Percentiles rank a stretch among this genome's conserved stretches.
Conservation (phyloP, 2,888 invertebrate species). For the Melieria picta region DNA sequence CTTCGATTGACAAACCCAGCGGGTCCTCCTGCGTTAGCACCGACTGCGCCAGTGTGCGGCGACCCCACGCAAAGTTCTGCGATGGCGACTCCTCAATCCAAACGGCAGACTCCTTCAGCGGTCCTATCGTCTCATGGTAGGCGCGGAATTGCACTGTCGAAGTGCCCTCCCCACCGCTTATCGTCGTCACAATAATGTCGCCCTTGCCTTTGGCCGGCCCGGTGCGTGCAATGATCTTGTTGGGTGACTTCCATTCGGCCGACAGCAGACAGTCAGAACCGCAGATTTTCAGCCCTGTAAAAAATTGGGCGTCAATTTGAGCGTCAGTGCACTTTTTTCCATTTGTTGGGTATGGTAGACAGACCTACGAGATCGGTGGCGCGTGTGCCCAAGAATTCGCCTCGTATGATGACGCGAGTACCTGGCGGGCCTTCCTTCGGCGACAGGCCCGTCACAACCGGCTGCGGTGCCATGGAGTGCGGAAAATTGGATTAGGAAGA, state of each 20-base stretch:
- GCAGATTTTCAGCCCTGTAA: constrained; percentile 88
- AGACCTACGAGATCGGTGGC: constrained; percentile 87
- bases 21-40: constrained; percentile 92
- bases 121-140: constrained; percentile 88
- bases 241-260: constrained; percentile 97
- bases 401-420: constrained; percentile 91
- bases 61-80: constrained; percentile 82
- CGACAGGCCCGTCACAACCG: constrained; percentile 95
- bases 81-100: constrained; percentile 97
- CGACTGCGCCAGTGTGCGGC: constrained; percentile 85
- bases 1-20: constrained; percentile 91
- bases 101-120: constrained; percentile 96
- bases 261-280: constrained; percentile 94
- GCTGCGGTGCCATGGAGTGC: constrained; percentile 60
- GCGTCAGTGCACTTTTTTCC: not conserved
- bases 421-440: constrained; percentile 99
- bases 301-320: constrained; percentile 9
- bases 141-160: constrained; percentile 69
- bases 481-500: no score
- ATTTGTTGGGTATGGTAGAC: not conserved
- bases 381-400: constrained; percentile 91
- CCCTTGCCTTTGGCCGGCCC: constrained; percentile 92
- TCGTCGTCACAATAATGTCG: constrained; percentile 90
- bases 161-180: constrained; percentile 70
- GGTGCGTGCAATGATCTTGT: constrained; percentile 95